Evolutionary conservation across 1,140 invertebrate genomes (phyloP), one percentile per base, ranked within the genome.

Genomic region (Probaryconus sp.): DNA sequence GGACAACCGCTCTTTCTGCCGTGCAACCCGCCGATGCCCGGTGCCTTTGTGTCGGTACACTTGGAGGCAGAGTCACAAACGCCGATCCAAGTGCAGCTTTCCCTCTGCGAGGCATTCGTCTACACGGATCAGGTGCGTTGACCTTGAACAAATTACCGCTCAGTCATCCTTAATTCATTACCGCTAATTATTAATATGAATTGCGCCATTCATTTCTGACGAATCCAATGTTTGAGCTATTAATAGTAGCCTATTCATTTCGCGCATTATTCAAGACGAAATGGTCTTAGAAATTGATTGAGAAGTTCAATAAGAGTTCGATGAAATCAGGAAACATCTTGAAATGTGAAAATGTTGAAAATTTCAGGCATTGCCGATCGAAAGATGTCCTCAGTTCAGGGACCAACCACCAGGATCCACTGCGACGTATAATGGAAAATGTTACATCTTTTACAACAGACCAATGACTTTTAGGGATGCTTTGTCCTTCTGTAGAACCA

Each of bases 381-480:
- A 97, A 85, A 89, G 96, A 56, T 98, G 96, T 85, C 96, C 96
- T 0, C 94, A 96, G 69, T 97, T 97, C 85, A 85, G 96, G 17
- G 96, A 97, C 81, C 95, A 97, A 82, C 95, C 95, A 0, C 95
- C 95, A 0, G 96, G 96, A 7, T 95, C 94, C 20, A 94, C 95
- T 0, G 95, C 96, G 1, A 97, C 96, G 0, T 98, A 98, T 86
- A 97, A 97, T 81, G 96, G 96, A 40, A 97, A 97, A 88, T 98
- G 96, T 84, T 98, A 98, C 82, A 95, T 97, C 63, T 98, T 98
- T 87, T 97, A 97, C 86, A 96, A 96, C 79, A 89, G 95, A 18
- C 95, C 95, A 0, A 83, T 94, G 65, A 92, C 91, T 64, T 96
- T 97, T 84, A 88, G 92, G 16, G 94, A 96, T 31, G 93, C 96